Evolutionary conservation across 2,888 invertebrate genomes (phyloP).

Genomic region (Linyphia triangularis): DNA sequence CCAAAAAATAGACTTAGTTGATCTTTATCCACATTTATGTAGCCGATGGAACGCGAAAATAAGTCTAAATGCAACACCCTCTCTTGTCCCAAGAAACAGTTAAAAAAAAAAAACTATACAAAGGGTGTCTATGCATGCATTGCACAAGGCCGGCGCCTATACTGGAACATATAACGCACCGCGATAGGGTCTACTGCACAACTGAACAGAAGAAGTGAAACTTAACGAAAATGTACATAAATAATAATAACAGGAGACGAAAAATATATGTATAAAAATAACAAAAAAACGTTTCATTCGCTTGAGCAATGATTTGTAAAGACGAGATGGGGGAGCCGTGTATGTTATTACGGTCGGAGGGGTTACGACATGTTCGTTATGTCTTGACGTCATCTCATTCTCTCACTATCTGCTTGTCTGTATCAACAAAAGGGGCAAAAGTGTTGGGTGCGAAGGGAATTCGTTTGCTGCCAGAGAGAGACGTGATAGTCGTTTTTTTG

Average conservation of each 20-base stretch:
- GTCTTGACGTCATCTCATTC: conserved; percentile 15
- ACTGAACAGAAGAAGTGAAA: conserved; percentile 69
- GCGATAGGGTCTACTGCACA: conserved; percentile 61
- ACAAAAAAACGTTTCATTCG: conserved; percentile 43
- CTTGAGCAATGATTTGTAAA: conserved; percentile 68
- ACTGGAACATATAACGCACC: conserved; percentile 25
- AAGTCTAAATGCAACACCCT: neutral
- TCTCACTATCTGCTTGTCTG: neutral
- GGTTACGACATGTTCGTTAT: conserved; percentile 32
- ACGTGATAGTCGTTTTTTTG: too few relatives aligned
- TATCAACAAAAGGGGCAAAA: neutral
- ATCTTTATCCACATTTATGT: too few relatives aligned
- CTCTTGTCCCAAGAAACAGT: neutral
- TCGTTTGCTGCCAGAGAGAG: too few relatives aligned
- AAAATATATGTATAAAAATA: neutral
- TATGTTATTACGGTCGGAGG: conserved; percentile 31
- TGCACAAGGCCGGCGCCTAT: conserved; percentile 9
- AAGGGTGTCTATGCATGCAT: neutral
- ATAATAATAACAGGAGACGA: conserved; percentile 18
- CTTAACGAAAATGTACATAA: conserved; percentile 58
- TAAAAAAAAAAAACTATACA: neutral
- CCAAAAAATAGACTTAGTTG: too few relatives aligned
- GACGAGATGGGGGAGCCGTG: conserved; percentile 26
- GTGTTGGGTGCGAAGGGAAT: neutral
- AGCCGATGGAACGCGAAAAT: too few relatives aligned